Base-by-base conservation (phyloP, 2,888 invertebrate genomes). In the Chrysolina americana region DNA sequence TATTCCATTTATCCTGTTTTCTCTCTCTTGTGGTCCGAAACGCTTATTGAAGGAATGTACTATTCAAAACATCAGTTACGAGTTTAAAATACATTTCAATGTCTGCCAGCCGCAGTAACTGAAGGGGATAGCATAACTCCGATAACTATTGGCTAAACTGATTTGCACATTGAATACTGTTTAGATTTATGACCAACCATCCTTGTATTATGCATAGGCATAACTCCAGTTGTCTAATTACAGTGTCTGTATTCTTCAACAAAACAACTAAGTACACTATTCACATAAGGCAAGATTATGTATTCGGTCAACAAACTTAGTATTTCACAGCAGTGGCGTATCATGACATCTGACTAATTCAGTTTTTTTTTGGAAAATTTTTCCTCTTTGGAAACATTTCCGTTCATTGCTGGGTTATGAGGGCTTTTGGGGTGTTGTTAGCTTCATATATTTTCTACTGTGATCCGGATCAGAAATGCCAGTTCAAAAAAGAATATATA, bases 221-320 rank as follows among this genome's bases (percentile, higher is more conserved):
- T 50, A 50, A 17, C 19, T 19, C 19, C 19, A 36, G n/a, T n/a
- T 36, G 17, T 64, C 63, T 44, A 65, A 65, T 44, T 65, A 21
- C 41, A 8, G 21, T 44, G 15, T 44, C 36, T 41, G 17, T 17
- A 19, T 65, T 65, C 44, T 47, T 44, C 47, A 19, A 47, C 23
- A 41, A 44, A 65, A 47, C 41, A 13, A n/a, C 19, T 21, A 19
- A 21, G 17, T 41, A 19, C 21, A 44, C 47, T 65, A 41, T 65
- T 41, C 65, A 44, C 23, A 19, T 21, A 47, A 41, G 44, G 17
- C 10, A 17, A 19, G 41, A 17, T 28, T 44, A 44, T 44, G 15
- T 17, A 50, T 41, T 48, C 74, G 74, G 74, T 74, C 74, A 74
- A 74, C 74, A 74, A 74, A 74, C 74, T 74, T 70, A 50, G 59